A percentile compares a stretch with the other conserved stretches of the same genome.
Conservation (phyloP, 2,888 invertebrate genomes). For the Trypoxylon attenuatum region DNA sequence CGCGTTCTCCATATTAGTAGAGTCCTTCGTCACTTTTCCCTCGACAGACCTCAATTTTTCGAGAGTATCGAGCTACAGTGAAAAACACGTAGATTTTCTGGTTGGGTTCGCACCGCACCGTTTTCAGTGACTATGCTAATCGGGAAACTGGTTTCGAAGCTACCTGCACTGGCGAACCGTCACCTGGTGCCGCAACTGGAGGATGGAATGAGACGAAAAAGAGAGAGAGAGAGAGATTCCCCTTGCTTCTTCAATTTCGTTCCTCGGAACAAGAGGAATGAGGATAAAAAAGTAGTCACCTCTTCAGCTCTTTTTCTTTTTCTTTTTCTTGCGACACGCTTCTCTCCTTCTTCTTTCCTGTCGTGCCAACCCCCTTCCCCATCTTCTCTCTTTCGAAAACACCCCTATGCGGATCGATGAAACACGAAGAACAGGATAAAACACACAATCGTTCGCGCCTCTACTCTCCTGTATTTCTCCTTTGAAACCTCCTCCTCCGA, state of each 20-base stretch:
- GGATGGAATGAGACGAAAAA: no score
- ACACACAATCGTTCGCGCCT: neutral
- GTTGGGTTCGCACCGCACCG: neutral
- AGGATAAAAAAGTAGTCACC: conserved; percentile 10
- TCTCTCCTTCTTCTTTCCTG: neutral
- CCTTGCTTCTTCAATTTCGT: neutral
- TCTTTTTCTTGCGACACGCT: no score
- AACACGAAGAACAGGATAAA: neutral
- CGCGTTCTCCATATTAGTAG: no score
- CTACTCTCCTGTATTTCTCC: neutral
- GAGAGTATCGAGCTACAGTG: neutral
- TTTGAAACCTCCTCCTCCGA: neutral
- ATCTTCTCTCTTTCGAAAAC: conserved; percentile 1
- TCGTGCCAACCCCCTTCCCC: neutral
- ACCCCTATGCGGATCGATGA: neutral
- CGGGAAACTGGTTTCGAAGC: conserved; percentile 13
- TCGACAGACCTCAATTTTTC: neutral
- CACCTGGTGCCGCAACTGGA: neutral
- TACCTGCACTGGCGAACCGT: conserved; percentile 8
- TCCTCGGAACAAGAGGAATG: neutral
- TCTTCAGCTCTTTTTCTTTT: conserved; percentile 1
- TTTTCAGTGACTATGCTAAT: conserved; percentile 13
- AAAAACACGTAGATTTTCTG: neutral
- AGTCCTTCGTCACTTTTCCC: no score
- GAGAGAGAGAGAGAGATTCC: no score